Evolutionary conservation across 2,113 vertebrate genomes (phyloP).

Genomic region (Sphyrna mokarran): DNA sequence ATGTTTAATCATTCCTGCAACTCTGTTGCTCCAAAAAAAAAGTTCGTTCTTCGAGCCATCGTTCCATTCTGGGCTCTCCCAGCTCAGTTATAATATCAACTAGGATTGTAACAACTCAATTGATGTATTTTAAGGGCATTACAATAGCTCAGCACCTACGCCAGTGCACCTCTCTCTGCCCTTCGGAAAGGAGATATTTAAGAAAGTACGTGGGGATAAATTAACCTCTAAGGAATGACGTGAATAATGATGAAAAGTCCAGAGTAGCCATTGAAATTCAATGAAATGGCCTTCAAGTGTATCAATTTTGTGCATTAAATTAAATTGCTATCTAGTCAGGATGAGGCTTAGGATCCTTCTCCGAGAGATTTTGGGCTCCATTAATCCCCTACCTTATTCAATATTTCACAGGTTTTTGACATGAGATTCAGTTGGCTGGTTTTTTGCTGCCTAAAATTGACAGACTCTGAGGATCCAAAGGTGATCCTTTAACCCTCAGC

Average conservation of each 20-base stretch:
- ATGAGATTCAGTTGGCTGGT: background rate
- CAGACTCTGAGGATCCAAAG: background rate
- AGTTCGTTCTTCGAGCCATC: too few relatives aligned
- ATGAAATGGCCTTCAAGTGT: background rate
- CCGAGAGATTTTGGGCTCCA: background rate
- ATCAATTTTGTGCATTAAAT: background rate
- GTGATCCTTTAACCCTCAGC: background rate
- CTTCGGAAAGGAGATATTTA: background rate
- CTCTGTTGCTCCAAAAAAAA: too few relatives aligned
- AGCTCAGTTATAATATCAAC: too few relatives aligned
- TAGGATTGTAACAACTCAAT: background rate
- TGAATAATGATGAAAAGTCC: background rate
- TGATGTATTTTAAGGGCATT: background rate
- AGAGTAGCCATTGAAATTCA: background rate
- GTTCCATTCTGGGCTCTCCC: too few relatives aligned
- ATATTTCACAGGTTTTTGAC: background rate
- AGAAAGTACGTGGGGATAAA: background rate
- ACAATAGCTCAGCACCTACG: background rate
- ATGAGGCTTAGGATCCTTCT: background rate
- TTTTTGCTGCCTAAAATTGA: background rate
- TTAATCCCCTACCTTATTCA: background rate
- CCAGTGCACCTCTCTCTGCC: too few relatives aligned
- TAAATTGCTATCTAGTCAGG: background rate
- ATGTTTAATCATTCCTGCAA: too few relatives aligned
- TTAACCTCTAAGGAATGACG: background rate